Evolutionary conservation across 1,140 invertebrate species (phyloP).

Genomic region (Drosophila jambulina): DNA sequence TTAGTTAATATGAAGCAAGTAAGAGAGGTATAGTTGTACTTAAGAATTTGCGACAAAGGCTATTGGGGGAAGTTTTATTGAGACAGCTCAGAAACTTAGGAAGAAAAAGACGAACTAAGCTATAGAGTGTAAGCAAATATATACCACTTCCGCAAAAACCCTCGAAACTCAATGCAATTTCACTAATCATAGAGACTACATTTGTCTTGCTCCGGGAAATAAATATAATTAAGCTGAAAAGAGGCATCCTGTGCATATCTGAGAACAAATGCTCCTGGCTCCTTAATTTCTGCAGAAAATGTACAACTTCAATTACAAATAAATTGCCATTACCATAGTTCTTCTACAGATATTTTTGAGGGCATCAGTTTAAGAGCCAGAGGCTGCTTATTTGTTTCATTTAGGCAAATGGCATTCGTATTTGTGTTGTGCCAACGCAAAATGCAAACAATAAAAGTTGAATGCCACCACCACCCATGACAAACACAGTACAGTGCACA

Average conservation of each 20-base stretch:
- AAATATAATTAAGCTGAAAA: neutral
- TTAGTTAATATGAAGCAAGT: neutral
- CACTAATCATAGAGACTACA: neutral
- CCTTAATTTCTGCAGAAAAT: neutral
- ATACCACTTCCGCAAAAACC: neutral
- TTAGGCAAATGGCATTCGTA: constrained; percentile 16
- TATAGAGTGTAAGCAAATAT: neutral
- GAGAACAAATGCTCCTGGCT: neutral
- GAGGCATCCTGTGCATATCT: neutral
- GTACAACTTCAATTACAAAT: neutral
- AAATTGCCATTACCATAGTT: constrained; percentile 14
- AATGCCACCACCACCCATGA: constrained; percentile 20
- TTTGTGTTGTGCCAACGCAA: constrained; percentile 37
- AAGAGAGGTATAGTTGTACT: neutral
- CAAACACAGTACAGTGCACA: neutral
- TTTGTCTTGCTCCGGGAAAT: neutral
- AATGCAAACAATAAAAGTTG: constrained; percentile 37
- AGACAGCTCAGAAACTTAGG: neutral
- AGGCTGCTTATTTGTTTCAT: constrained; percentile 28
- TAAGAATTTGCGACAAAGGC: no score
- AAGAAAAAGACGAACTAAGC: no score
- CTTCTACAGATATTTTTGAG: constrained; percentile 6
- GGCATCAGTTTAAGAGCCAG: constrained; percentile 4
- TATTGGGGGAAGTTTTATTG: neutral
- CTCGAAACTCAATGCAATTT: neutral